These are phyloP conservation scores for Dicranocentrus wangi DNA, from an alignment of 2,888 invertebrate genomes.

Conservation along the genomic window DNA sequence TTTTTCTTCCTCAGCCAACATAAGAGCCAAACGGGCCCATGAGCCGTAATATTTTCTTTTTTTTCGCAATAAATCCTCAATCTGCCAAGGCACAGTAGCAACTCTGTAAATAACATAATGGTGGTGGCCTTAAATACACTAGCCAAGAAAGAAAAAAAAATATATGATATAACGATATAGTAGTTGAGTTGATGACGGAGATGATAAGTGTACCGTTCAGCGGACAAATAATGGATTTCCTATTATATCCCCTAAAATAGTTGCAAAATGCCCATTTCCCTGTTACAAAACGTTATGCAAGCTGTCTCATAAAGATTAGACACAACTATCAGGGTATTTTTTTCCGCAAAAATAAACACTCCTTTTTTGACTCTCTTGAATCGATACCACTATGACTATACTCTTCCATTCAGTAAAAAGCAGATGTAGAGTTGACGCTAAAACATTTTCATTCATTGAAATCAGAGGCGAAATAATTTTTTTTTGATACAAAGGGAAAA, in stretches of 20 bases:
- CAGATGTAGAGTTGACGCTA: no score
- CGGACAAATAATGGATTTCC: no score
- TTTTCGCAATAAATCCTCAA: constrained; percentile 3
- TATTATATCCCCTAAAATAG: no score
- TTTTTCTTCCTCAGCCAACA: no score
- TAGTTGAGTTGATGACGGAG: no score
- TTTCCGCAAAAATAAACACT: constrained; percentile 8
- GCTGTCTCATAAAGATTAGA: constrained; percentile 18
- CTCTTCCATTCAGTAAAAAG: no score
- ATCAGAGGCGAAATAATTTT: constrained; percentile 7
- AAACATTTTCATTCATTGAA: constrained; percentile 20
- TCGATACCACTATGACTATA: no score
- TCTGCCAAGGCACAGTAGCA: no score
- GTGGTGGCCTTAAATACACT: not conserved
- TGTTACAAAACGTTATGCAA: constrained; percentile 1
- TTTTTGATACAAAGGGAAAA: constrained; percentile 14
- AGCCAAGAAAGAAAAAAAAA: not conserved
- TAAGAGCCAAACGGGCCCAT: no score
- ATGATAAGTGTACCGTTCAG: constrained; percentile 9
- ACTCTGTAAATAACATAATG: not conserved
- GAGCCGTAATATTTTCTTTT: not conserved
- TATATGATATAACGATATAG: no score
- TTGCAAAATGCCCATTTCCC: no score
- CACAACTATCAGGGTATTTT: not conserved
- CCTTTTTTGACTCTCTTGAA: no score